Evolutionary conservation across 2,797 vertebrate genomes (phyloP).

Genomic region (Craterocephalus amniculus): DNA sequence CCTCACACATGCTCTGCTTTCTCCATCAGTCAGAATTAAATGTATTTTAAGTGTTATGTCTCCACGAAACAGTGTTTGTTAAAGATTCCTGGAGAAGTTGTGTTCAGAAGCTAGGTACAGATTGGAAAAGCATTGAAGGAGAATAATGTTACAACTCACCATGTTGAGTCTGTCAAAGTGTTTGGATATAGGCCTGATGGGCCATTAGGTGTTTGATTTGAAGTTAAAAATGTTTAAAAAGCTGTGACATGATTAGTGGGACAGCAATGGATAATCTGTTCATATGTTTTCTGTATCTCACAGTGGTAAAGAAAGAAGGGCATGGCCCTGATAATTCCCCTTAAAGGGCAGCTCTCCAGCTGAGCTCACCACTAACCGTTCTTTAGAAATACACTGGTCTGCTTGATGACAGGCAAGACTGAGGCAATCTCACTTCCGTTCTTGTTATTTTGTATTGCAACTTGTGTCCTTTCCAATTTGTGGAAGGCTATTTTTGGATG

Average conservation of each 20-base stretch:
- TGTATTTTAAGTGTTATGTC: background rate
- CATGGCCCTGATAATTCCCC: constrained; percentile 49
- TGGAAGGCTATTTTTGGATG: constrained; percentile 35
- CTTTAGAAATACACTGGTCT: constrained; percentile 1
- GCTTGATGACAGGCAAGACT: constrained; percentile 33
- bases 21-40: background rate
- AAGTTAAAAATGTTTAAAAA: constrained; percentile 22
- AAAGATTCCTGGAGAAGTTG: background rate
- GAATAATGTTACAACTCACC: background rate
- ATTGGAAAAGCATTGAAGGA: constrained; percentile 15
- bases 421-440: constrained; percentile 28
- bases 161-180: background rate
- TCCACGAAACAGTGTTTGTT: background rate
- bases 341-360: constrained; percentile 3
- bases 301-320: constrained; percentile 29
- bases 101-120: constrained; percentile 2
- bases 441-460: background rate
- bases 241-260: constrained; percentile 14
- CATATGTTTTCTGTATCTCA: constrained; percentile 16
- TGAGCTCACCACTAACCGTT: constrained; percentile 37
- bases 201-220: constrained; percentile 1
- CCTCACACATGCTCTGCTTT: no score
- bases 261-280: background rate
- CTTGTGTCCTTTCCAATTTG: constrained; percentile 13
- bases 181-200: background rate